Evolutionary conservation across 2,113 vertebrate genomes (phyloP), one percentile per base, ranked within the genome.

Genomic region (Megaleporinus macrocephalus): DNA sequence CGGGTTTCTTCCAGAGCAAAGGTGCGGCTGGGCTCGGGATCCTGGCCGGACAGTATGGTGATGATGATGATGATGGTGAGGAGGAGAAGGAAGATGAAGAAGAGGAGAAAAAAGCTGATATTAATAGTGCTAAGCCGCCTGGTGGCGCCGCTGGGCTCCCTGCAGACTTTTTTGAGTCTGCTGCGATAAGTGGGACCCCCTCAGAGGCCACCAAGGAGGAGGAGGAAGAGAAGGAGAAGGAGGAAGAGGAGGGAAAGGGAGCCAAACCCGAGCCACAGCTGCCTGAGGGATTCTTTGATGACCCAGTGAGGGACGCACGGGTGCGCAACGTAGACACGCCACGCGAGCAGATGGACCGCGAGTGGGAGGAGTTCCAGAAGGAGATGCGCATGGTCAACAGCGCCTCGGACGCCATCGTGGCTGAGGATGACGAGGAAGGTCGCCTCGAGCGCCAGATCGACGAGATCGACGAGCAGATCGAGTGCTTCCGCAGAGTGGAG

Each of bases 341-440:
- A 0, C 97, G 98, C 84, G 98, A 99, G 86, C 97, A 97, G 29
- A 96, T 99, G 97, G 97, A 99, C 91, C 98, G 97, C 88, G 98
- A 99, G 87, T 99, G 98, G 98, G 98, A 99, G 87, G 97, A 99
- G 89, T 99, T 99, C 90, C 98, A 99, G 73, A 99, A 98, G 88
- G 98, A 96, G 89, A 98, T 99, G 77, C 93, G 97, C 71, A 96
- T 98, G 89, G 96, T 99, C 81, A 98, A 95, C 93, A 99, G 92
- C 0, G 96, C 97, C 51, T 99, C 98, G 0, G 98, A 99, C 83
- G 98, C 98, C 72, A 99, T 99, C 47, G 97, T 99, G 53, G 97
- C 97, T 0, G 97, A 97, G 90, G 97, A 99, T 59, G 98, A 99
- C 86, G 98, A 99, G 86, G 97, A 99, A 86, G 97, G 96, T 0